A percentile compares a stretch with the other conserved stretches of the same genome.
Conservation (phyloP, 2,888 invertebrate genomes). For the Penaeus monodon region DNA sequence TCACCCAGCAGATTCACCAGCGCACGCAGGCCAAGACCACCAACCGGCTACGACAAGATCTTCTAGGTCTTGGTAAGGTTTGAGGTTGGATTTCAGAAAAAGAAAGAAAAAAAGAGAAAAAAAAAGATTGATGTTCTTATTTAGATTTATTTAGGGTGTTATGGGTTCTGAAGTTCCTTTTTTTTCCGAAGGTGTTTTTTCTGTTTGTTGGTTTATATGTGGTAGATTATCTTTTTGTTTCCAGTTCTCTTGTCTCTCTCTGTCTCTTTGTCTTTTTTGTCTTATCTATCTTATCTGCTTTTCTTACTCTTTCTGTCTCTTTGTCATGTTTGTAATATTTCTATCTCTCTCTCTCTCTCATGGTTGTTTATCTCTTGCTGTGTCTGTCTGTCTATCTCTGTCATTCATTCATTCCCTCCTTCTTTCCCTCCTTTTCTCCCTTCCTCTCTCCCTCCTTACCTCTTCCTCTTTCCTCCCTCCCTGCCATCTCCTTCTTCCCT, state of each 20-base stretch:
- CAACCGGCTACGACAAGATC: slow-evolving; percentile 49
- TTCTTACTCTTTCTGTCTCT: not conserved
- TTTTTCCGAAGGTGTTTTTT: too few species aligned
- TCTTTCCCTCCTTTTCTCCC: too few species aligned
- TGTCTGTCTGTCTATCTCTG: too few species aligned
- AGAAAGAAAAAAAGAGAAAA: too few species aligned
- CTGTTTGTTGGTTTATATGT: too few species aligned
- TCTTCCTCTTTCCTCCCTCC: not conserved
- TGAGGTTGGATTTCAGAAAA: too few species aligned
- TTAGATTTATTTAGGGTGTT: too few species aligned
- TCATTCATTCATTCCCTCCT: too few species aligned
- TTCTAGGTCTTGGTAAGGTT: slow-evolving; percentile 44
- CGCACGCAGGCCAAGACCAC: slow-evolving; percentile 44
- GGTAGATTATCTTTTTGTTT: not conserved
- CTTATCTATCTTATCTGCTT: not conserved
- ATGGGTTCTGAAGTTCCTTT: too few species aligned
- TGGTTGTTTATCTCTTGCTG: too few species aligned
- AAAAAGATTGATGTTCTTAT: too few species aligned
- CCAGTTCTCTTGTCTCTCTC: not conserved
- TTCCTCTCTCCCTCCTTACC: not conserved
- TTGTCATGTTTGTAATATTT: not conserved
- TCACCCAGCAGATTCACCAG: slow-evolving; percentile 58
- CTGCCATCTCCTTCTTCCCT: too few species aligned
- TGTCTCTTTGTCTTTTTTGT: not conserved
- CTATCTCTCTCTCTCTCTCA: not conserved